These are phyloP conservation scores for Leptopilina syphax DNA, from an alignment of 2,888 invertebrate species.

Conservation along the genomic window DNA sequence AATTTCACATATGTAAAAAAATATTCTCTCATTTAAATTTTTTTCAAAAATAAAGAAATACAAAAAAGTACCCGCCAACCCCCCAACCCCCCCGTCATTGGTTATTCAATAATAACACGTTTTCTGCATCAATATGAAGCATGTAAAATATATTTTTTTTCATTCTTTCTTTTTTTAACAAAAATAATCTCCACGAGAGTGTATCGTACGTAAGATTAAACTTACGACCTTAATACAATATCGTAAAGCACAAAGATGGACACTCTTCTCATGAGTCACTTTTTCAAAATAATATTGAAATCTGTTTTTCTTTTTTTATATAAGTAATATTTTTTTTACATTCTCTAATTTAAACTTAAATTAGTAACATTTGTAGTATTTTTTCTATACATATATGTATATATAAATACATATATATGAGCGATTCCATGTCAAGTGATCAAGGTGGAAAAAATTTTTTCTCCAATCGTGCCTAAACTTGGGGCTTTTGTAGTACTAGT, in stretches of 20 bases:
- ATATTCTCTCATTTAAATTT: too few relatives aligned
- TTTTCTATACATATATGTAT: too few relatives aligned
- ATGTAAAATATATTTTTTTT: conserved; percentile 30
- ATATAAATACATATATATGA: conserved; percentile 4
- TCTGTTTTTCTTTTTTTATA: neutral
- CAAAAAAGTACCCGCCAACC: neutral
- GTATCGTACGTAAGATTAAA: neutral
- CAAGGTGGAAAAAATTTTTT: too few relatives aligned
- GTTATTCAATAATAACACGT: conserved; percentile 15
- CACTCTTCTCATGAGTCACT: neutral
- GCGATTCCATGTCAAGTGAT: too few relatives aligned
- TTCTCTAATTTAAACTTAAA: conserved; percentile 4
- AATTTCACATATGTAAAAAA: too few relatives aligned
- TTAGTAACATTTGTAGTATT: too few relatives aligned
- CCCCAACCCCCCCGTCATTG: neutral
- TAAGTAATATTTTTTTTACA: neutral
- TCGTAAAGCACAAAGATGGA: conserved; percentile 18
- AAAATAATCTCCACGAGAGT: conserved; percentile 36
- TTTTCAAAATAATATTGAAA: conserved; percentile 1
- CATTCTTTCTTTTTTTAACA: conserved; percentile 28
- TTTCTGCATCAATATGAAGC: conserved; percentile 27
- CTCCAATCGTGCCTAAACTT: too few relatives aligned
- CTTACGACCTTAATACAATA: neutral
- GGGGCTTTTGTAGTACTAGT: too few relatives aligned
- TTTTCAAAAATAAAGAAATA: neutral